Evolutionary conservation across 2,888 invertebrate genomes (phyloP).

Genomic region (Ichneumoninae sp.): DNA sequence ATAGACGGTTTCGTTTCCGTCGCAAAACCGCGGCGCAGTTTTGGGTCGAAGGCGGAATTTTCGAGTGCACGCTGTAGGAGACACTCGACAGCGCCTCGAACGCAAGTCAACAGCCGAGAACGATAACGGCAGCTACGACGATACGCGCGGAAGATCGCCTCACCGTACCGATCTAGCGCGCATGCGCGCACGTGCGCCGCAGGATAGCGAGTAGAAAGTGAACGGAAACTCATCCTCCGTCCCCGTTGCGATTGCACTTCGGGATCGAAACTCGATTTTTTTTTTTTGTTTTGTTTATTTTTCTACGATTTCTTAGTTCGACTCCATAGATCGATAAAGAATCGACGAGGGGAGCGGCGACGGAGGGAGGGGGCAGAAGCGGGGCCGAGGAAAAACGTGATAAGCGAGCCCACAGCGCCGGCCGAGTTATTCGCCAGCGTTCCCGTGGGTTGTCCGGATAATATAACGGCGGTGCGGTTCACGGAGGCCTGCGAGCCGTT

Average conservation of each 20-base stretch:
- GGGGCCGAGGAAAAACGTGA: not conserved
- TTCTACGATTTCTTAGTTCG: not conserved
- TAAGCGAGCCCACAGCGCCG: slow-evolving; percentile 14
- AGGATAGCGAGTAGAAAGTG: slow-evolving; percentile 58
- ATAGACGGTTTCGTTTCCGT: not conserved
- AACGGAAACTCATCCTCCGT: slow-evolving; percentile 51
- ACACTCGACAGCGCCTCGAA: not conserved
- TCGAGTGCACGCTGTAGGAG: not conserved
- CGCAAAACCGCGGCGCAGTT: not conserved
- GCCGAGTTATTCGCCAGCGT: slow-evolving; percentile 58
- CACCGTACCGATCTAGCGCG: not conserved
- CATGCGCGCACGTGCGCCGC: slow-evolving; percentile 3
- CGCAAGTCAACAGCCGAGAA: not conserved
- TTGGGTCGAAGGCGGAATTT: not conserved
- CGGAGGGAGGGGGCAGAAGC: not conserved
- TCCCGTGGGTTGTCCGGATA: slow-evolving; percentile 80
- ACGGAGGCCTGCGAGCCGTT: slow-evolving; percentile 63
- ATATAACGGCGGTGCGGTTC: slow-evolving; percentile 79
- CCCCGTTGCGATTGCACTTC: slow-evolving; percentile 17
- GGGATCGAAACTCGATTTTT: not conserved
- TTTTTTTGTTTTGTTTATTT: not conserved
- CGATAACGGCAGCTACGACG: not conserved
- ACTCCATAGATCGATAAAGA: slow-evolving; percentile 7
- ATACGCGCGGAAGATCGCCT: too few relatives aligned
- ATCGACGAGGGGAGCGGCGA: not conserved